phyloP scores from a whole-genome alignment of 2,888 invertebrate genomes.

The Hartigia nigra region DNA sequence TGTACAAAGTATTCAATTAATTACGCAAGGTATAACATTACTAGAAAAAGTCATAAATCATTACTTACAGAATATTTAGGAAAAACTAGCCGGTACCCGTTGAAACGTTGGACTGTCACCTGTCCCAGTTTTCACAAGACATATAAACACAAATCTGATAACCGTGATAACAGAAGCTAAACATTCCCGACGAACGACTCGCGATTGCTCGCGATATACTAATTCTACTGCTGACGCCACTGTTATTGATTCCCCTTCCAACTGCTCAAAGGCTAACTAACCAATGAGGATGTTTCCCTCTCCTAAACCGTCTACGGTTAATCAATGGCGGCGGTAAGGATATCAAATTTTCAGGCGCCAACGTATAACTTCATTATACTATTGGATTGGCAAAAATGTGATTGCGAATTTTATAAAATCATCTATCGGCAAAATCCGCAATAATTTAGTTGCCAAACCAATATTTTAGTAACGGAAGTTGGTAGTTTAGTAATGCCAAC shows the following conservation, averaged over 20 bases:
- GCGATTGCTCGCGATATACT: not conserved
- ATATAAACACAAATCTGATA: not conserved
- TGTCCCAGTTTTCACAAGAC: not conserved
- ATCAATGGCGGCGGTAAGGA: not conserved
- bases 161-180: not conserved
- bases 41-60: not conserved
- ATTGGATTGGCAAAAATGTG: no score
- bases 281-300: not conserved
- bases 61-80: not conserved
- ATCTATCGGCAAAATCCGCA: no score
- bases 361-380: not conserved
- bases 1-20: not conserved
- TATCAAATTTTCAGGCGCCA: not conserved
- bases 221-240: not conserved
- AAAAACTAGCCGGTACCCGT: not conserved
- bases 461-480: no score
- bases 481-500: not conserved
- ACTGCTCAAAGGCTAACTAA: not conserved
- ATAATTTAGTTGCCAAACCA: no score
- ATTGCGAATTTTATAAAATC: no score
- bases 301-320: not conserved
- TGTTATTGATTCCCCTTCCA: not conserved
- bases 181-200: not conserved
- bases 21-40: not conserved
- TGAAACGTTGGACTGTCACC: not conserved